Evolutionary conservation across 2,797 vertebrate species (phyloP).

Genomic region (Enteromius treurensis): DNA sequence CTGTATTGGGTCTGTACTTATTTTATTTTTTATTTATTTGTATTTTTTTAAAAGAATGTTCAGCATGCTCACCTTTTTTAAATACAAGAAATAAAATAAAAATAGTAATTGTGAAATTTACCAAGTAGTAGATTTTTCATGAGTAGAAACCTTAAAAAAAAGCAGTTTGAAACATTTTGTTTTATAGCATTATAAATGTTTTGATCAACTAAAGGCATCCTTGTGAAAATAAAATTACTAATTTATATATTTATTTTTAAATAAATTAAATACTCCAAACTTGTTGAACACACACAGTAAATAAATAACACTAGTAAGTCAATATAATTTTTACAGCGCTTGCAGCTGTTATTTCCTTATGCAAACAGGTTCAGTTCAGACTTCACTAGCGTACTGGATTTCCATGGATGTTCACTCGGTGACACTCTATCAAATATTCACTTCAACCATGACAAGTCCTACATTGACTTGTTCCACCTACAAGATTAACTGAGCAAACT

Average conservation of each 20-base stretch:
- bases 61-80: not conserved
- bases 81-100: not conserved
- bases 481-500: conserved; percentile 6
- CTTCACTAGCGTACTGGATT: conserved; percentile 25
- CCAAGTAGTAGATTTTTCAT: not conserved
- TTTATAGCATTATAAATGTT: not conserved
- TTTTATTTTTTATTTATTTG: not conserved
- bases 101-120: not conserved
- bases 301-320: not conserved
- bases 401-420: not conserved
- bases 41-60: not conserved
- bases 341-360: not conserved
- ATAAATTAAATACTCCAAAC: not conserved
- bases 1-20: not conserved
- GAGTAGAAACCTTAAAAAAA: not conserved
- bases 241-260: no score
- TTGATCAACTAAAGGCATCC: not conserved
- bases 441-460: conserved; percentile 18
- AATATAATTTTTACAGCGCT: not conserved
- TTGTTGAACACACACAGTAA: not conserved
- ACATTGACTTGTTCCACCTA: conserved; percentile 16
- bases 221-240: not conserved
- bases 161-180: not conserved
- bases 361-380: conserved; percentile 18
- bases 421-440: conserved; percentile 11